phyloP scores from a whole-genome alignment of 2,797 vertebrate species.

The Hyperoplus immaculatus region DNA sequence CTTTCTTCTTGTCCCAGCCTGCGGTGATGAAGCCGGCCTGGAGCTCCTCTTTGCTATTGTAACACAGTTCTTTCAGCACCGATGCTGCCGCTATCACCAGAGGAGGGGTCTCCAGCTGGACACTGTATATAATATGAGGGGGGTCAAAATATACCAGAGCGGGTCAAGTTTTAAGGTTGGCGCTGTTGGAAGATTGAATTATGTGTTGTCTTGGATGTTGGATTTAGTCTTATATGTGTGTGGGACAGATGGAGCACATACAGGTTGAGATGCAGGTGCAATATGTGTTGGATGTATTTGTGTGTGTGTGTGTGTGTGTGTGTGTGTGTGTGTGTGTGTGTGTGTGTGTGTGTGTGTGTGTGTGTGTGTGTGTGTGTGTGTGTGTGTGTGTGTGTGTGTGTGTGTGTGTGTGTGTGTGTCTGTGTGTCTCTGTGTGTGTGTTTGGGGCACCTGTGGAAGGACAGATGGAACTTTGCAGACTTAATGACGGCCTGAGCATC shows the following conservation, averaged over 20 bases:
- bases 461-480: slow-evolving; percentile 85
- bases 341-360: background rate
- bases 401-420: background rate
- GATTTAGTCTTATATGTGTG: background rate
- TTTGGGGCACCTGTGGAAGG: slow-evolving; percentile 78
- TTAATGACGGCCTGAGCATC: slow-evolving; percentile 89
- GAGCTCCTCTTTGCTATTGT: slow-evolving; percentile 88
- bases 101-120: slow-evolving; percentile 87
- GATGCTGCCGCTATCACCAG: slow-evolving; percentile 88
- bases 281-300: background rate
- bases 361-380: background rate
- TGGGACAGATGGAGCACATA: background rate
- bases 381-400: background rate
- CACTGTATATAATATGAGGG: slow-evolving; percentile 60
- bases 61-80: slow-evolving; percentile 86
- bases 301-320: background rate
- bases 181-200: no score
- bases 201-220: background rate
- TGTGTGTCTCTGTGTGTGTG: background rate
- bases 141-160: background rate
- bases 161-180: background rate
- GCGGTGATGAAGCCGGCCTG: slow-evolving; percentile 90
- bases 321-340: background rate
- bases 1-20: slow-evolving; percentile 89
- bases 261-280: background rate